A percentile compares a stretch with the other conserved stretches of the same genome.
phyloP scores from a whole-genome alignment of 2,888 invertebrate species.

The Cheilosia urbana region DNA sequence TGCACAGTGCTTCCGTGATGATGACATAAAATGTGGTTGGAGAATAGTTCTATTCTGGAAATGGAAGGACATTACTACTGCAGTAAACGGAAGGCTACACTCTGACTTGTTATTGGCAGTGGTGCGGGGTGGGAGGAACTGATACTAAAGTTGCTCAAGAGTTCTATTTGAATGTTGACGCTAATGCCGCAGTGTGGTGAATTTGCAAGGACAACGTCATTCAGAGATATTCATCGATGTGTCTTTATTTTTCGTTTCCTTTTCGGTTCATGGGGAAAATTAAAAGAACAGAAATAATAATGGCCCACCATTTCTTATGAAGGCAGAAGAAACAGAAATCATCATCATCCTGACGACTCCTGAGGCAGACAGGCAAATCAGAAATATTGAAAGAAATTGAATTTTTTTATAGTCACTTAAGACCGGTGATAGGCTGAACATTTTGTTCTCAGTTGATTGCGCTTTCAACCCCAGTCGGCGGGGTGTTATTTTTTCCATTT shows the following conservation, averaged over 20 bases:
- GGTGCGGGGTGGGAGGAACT: background rate
- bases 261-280: too few relatives aligned
- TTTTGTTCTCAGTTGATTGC: constrained; percentile 54
- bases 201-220: too few relatives aligned
- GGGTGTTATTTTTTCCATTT: too few relatives aligned
- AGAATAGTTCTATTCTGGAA: background rate
- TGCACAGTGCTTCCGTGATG: too few relatives aligned
- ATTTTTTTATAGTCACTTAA: constrained; percentile 41
- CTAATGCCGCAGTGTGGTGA: too few relatives aligned
- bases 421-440: constrained; percentile 45
- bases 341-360: constrained; percentile 11
- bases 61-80: background rate
- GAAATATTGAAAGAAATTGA: constrained; percentile 42
- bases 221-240: too few relatives aligned
- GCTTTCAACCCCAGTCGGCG: background rate
- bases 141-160: background rate
- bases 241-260: too few relatives aligned
- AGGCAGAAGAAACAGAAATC: background rate
- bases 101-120: too few relatives aligned
- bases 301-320: background rate
- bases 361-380: background rate
- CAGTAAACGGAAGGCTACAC: background rate
- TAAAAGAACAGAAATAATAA: too few relatives aligned
- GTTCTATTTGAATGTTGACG: background rate
- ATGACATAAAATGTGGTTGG: constrained; percentile 14